These are phyloP conservation scores for Tapirus terrestris DNA, from an alignment of 2,113 vertebrate genomes.

Conservation along the genomic window DNA sequence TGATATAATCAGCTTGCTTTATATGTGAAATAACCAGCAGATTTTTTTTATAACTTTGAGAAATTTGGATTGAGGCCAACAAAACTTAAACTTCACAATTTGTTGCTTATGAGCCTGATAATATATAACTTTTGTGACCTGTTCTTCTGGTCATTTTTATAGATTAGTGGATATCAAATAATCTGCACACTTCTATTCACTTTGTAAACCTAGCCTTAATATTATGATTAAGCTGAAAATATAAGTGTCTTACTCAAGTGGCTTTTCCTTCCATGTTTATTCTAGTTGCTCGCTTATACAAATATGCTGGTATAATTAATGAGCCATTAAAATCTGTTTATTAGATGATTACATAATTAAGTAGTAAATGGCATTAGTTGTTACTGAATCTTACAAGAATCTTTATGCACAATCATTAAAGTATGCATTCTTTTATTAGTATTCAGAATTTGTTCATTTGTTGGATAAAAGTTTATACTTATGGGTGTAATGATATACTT, in stretches of 20 bases:
- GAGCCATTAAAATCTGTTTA: constrained; percentile 52
- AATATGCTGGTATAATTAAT: constrained; percentile 57
- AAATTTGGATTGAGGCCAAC: background rate
- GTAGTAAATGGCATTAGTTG: constrained; percentile 13
- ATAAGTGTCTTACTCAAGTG: background rate
- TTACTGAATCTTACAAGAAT: constrained; percentile 4
- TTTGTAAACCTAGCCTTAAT: background rate
- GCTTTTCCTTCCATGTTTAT: background rate
- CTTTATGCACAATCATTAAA: constrained; percentile 37
- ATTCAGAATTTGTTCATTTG: background rate
- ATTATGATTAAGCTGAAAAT: background rate
- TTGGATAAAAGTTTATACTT: background rate
- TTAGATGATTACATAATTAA: constrained; percentile 58
- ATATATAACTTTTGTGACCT: background rate
- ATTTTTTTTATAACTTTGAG: background rate
- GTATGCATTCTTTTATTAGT: background rate
- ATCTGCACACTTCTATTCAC: background rate
- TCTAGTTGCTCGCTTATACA: constrained; percentile 32
- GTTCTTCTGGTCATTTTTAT: background rate
- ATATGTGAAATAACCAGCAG: background rate
- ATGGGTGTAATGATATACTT: background rate
- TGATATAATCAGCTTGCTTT: background rate
- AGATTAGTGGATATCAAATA: background rate
- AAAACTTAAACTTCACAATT: background rate
- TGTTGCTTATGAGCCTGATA: background rate